Conservation (phyloP, 2,888 invertebrate genomes). For the Frankliniella intonsa region DNA sequence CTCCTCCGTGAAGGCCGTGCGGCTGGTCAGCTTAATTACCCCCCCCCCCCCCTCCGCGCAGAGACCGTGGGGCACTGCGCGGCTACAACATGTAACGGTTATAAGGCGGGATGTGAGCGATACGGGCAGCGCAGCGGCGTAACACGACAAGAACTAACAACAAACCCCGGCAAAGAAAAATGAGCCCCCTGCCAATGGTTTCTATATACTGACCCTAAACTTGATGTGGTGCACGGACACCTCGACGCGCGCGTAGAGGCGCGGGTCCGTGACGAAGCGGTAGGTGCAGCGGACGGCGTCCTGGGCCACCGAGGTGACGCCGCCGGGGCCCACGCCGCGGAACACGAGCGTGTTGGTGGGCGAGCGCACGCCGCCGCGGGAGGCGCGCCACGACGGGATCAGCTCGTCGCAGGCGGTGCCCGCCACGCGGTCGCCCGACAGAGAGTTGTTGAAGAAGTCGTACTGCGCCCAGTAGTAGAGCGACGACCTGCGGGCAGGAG, state of each 20-base stretch:
- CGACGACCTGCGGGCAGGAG: slow-evolving; percentile 62
- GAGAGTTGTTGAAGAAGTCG: slow-evolving; percentile 88
- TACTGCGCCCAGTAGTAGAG: slow-evolving; percentile 94
- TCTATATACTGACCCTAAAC: slow-evolving; percentile 64
- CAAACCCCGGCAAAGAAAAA: too few relatives aligned
- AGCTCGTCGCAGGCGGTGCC: slow-evolving; percentile 83
- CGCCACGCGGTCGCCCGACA: slow-evolving; percentile 74
- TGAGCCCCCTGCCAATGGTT: too few relatives aligned
- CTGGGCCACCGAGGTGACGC: slow-evolving; percentile 48
- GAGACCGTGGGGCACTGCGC: not conserved
- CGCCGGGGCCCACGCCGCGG: slow-evolving; percentile 35
- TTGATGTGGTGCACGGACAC: slow-evolving; percentile 71
- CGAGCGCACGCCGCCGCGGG: slow-evolving; percentile 70
- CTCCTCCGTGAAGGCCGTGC: too few relatives aligned
- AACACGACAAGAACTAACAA: too few relatives aligned
- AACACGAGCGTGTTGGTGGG: slow-evolving; percentile 84
- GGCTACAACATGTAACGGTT: not conserved
- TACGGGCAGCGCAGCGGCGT: too few relatives aligned
- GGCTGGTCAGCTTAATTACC: too few relatives aligned
- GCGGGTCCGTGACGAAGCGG: slow-evolving; percentile 75
- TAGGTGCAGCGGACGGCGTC: slow-evolving; percentile 77
- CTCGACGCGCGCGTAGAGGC: slow-evolving; percentile 76
- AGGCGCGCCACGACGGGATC: slow-evolving; percentile 77
- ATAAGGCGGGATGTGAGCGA: not conserved
- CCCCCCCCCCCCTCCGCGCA: too few relatives aligned